Percentiles rank a stretch among this genome's conserved stretches.
phyloP scores from a whole-genome alignment of 1,140 invertebrate species.

The Bombus fervidus region DNA sequence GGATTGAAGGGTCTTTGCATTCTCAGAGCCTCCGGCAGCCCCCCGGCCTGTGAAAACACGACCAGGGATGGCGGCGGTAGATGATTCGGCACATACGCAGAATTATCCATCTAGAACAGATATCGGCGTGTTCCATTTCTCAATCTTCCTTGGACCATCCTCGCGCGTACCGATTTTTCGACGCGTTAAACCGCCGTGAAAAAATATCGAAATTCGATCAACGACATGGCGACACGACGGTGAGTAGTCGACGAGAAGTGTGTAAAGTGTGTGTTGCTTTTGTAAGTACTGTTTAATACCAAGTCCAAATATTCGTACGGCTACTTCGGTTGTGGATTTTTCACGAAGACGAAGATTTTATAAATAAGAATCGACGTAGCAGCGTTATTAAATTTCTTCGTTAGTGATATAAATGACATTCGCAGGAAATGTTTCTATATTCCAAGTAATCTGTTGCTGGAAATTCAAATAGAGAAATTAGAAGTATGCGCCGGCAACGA shows the following conservation, averaged over 20 bases:
- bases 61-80: conserved; percentile 90
- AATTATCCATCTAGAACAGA: conserved; percentile 86
- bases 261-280: not conserved
- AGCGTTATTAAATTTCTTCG: too few species aligned
- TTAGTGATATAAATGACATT: too few species aligned
- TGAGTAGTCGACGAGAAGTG: not conserved
- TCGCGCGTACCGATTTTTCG: not conserved
- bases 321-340: too few species aligned
- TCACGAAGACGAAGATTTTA: too few species aligned
- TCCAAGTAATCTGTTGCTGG: too few species aligned
- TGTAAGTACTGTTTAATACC: not conserved
- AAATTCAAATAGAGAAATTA: not conserved
- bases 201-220: not conserved
- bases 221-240: not conserved
- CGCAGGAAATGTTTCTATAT: too few species aligned
- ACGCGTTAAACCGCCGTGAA: not conserved
- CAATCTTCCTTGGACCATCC: conserved; percentile 30
- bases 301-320: not conserved
- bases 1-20: conserved; percentile 89
- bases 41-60: conserved; percentile 90
- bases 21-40: conserved; percentile 88
- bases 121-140: conserved; percentile 66
- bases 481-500: not conserved
- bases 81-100: conserved; percentile 87
- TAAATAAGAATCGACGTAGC: too few species aligned